These are phyloP conservation scores for Eupeodes latifasciatus DNA, from an alignment of 2,888 invertebrate species.

Conservation along the genomic window DNA sequence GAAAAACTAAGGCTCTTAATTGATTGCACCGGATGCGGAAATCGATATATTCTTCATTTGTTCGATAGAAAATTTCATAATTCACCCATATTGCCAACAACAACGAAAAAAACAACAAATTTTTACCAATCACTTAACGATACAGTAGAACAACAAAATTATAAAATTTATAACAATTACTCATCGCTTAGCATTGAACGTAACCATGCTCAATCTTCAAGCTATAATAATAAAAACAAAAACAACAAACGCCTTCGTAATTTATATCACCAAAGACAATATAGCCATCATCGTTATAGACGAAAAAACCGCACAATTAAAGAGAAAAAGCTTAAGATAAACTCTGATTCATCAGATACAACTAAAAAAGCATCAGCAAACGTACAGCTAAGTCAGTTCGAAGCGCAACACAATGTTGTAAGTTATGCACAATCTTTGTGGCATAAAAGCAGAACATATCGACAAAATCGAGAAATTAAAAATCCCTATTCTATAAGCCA, in stretches of 20 bases:
- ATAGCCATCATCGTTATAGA: slow-evolving; percentile 57
- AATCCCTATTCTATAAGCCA: neutral
- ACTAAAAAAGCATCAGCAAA: neutral
- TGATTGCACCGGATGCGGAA: slow-evolving; percentile 93
- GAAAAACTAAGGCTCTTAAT: slow-evolving; percentile 91
- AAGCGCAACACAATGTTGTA: slow-evolving; percentile 6
- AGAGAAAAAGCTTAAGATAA: slow-evolving; percentile 1
- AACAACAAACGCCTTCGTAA: slow-evolving; percentile 28
- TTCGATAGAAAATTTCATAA: slow-evolving; percentile 80
- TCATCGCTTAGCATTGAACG: neutral
- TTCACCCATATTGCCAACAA: slow-evolving; percentile 18
- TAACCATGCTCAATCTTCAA: slow-evolving; percentile 1
- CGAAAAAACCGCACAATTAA: slow-evolving; percentile 60
- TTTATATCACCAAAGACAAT: slow-evolving; percentile 56
- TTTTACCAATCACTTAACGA: neutral
- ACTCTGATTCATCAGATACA: neutral
- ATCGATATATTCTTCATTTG: slow-evolving; percentile 89
- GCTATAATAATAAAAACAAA: slow-evolving; percentile 25
- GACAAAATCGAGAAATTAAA: slow-evolving; percentile 32
- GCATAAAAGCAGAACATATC: slow-evolving; percentile 31
- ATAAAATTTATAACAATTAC: slow-evolving; percentile 4
- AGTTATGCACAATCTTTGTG: slow-evolving; percentile 20
- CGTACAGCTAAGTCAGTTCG: neutral
- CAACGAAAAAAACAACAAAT: neutral
- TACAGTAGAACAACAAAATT: slow-evolving; percentile 8